Evolutionary conservation across 2,797 vertebrate species (phyloP), one percentile per base, ranked within the genome.

Genomic region (Anniella stebbinsi): DNA sequence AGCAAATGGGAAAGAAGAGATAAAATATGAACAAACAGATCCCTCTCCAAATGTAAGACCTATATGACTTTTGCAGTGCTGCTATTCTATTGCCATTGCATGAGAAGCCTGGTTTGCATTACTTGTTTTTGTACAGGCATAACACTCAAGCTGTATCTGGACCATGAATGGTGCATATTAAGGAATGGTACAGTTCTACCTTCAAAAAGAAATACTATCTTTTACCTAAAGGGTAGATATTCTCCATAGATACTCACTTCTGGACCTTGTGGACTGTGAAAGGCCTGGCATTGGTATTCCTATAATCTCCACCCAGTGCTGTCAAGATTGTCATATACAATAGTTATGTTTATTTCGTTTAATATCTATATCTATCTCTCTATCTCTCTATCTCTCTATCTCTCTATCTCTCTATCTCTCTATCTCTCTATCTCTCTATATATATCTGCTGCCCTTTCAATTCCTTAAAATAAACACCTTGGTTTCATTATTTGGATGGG

Each of bases 11-110:
- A 98, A 98, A 92, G 98, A 98, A 96, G 98, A 98, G 0, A 96
- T 97, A 78, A 98, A 98, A 88, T 97, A 96, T 36, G 98, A 97
- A 91, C 97, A 98, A 95, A 97, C 94, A 5, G 98, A 99, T 93
- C 99, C 99, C 3, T 99, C 98, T 10, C 98, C 99, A 63, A 99
- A 98, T 97, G 99, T 99, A 97, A 97, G 98, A 91, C 86, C 95
- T 30, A 1, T 30, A 1, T 88, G 67, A 87, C 78, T 86, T 90
- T 92, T 91, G 90, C 78, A 76, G 84, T 86, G 91, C 87, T 73
- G 66, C 72, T 88, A 48, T 94, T 86, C 41, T 0, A 1, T 87
- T 84, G 78, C 86, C 90, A 72, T 94, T 93, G 88, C 87, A 70
- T 91, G 82, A 57, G 36, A 84, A 84, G 89, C 89, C 93, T 93